Evolutionary conservation across 2,888 invertebrate species (phyloP), one percentile per base, ranked within the genome.

Genomic region (Polydrusus pterygomalis): DNA sequence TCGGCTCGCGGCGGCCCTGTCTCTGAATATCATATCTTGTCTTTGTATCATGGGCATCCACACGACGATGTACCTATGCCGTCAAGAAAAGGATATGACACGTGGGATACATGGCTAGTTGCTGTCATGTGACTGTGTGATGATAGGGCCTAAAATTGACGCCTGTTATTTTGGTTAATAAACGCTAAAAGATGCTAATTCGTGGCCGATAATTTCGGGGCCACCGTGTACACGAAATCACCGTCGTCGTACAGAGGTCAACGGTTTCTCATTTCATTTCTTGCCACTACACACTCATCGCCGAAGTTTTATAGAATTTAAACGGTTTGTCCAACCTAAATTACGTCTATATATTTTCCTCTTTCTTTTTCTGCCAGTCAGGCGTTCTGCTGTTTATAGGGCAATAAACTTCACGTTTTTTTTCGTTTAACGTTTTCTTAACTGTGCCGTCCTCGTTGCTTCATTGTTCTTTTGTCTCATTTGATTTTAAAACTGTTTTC

Each of bases 241-340:
- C 73, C 76, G 73, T 70, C 62, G 68, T 68, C 76, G 72, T 72
- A 77, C 64, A 64, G 51, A 77, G 77, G 77, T 77, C 77, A 77
- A 77, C 72, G 77, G 65, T 73, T 77, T 73, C 77, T 77, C 73
- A 73, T 73, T 76, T 77, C 64, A 51, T 73, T 76, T 77, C 73
- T 73, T 54, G 69, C 69, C 73, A 68, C 54, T 51, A 67, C 65
- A 67, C 65, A 49, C 51, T 62, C 72, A 69, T 72, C 70, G 70
- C 70, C 73, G 73, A 73, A 72, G 51, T 45, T 67, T 73, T 58
- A 40, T 67, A 34, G 30, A 47, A 58, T 70, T 70, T 62, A 60
- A 75, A 75, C 70, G n/a, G 65, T 75, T 70, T 70, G 69, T 51
- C 51, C 62, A 51, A 70, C 58, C 49, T 45, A 56, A 67, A 67